phyloP scores from a whole-genome alignment of 2,113 vertebrate species.

The Cairina moschata region DNA sequence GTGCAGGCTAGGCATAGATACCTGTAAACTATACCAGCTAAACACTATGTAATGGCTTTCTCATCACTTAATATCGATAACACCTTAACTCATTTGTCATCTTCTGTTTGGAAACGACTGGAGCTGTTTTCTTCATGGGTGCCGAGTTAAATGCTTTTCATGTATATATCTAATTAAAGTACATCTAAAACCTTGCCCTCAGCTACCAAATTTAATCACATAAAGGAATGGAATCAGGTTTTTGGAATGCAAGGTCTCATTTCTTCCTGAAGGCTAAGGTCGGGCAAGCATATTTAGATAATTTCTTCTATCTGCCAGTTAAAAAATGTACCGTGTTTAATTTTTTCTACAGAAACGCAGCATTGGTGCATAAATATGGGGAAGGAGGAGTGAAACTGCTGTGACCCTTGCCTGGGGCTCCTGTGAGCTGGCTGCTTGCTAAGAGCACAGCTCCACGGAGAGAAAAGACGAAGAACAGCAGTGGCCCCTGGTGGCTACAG shows the following conservation, averaged over 20 bases:
- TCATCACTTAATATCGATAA: background rate
- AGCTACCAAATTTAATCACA: constrained; percentile 10
- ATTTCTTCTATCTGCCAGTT: background rate
- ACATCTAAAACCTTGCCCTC: background rate
- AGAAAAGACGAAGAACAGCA: constrained; percentile 19
- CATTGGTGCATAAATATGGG: background rate
- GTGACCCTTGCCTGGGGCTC: background rate
- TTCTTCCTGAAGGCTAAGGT: constrained; percentile 20
- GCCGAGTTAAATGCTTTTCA: background rate
- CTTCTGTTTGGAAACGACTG: background rate
- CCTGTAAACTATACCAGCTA: background rate
- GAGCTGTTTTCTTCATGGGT: background rate
- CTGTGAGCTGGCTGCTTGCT: background rate
- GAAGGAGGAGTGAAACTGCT: background rate
- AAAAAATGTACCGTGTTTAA: background rate
- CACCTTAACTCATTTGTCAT: background rate
- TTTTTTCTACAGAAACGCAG: background rate
- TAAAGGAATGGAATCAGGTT: background rate
- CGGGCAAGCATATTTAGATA: background rate
- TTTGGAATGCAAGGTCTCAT: background rate
- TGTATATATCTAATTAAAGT: background rate
- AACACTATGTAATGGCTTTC: background rate
- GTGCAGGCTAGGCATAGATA: background rate
- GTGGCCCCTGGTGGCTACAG: constrained; percentile 53
- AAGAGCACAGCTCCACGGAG: background rate